These are phyloP conservation scores for Silurus lanzhouensis DNA, from an alignment of 2,797 vertebrate species.

Conservation along the genomic window DNA sequence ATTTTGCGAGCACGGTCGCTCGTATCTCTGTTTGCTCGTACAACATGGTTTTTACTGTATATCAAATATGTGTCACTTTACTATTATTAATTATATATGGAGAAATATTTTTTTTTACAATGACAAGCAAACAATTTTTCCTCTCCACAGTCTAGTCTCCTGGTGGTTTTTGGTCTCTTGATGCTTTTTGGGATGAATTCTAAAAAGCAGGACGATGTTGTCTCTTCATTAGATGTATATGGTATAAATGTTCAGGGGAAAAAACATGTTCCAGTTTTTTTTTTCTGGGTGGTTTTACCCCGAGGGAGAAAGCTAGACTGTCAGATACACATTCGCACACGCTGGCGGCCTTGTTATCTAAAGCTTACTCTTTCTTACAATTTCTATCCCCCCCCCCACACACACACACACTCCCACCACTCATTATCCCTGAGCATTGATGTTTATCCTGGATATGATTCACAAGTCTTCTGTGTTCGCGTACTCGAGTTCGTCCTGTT, in stretches of 20 bases:
- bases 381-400: not conserved
- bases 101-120: constrained; percentile 8
- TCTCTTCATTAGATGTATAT: constrained; percentile 41
- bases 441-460: constrained; percentile 29
- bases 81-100: too few relatives aligned
- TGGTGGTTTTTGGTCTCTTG: constrained; percentile 3
- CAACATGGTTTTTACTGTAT: too few relatives aligned
- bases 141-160: constrained; percentile 34
- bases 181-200: not conserved
- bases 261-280: not conserved
- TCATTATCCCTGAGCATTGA: constrained; percentile 29
- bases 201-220: constrained; percentile 4
- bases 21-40: too few relatives aligned
- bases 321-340: not conserved
- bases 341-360: constrained; percentile 4
- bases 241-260: not conserved
- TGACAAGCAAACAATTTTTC: constrained; percentile 53
- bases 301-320: not conserved
- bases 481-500: constrained; percentile 29
- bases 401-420: not conserved
- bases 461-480: constrained; percentile 29
- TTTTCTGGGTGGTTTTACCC: not conserved
- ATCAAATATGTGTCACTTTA: too few relatives aligned
- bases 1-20: too few relatives aligned
- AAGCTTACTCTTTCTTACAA: not conserved